phyloP scores from a whole-genome alignment of 2,113 vertebrate species.

The Psophia crepitans region DNA sequence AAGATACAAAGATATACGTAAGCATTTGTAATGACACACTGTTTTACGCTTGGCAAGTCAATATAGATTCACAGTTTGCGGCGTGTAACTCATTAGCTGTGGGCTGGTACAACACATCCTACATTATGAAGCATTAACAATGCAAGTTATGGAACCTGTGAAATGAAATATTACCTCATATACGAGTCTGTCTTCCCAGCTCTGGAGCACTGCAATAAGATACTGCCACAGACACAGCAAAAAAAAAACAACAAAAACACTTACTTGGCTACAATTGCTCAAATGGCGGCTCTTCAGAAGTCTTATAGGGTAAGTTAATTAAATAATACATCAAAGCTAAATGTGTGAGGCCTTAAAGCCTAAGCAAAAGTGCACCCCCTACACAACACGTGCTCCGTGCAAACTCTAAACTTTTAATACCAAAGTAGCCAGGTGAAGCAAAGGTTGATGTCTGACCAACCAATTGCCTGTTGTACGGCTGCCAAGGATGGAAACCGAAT shows the following conservation, averaged over 20 bases:
- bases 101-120: background rate
- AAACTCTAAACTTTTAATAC: background rate
- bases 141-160: background rate
- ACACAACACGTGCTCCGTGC: background rate
- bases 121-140: background rate
- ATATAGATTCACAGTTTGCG: background rate
- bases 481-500: background rate
- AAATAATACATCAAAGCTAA: slow-evolving; percentile 12
- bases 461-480: background rate
- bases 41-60: background rate
- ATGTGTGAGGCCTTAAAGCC: background rate
- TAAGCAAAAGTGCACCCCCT: background rate
- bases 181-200: background rate
- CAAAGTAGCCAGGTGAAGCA: background rate
- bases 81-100: background rate
- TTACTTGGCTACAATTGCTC: background rate
- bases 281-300: background rate
- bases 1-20: background rate
- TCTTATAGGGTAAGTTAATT: background rate
- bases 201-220: background rate
- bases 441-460: background rate
- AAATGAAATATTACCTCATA: background rate
- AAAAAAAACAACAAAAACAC: too few species aligned
- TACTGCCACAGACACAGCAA: background rate
- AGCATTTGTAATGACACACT: background rate